Percentiles rank a stretch among this genome's conserved stretches.
These are phyloP conservation scores for Protaetia brevitarsis DNA, from an alignment of 1,140 invertebrate genomes.

Conservation along the genomic window DNA sequence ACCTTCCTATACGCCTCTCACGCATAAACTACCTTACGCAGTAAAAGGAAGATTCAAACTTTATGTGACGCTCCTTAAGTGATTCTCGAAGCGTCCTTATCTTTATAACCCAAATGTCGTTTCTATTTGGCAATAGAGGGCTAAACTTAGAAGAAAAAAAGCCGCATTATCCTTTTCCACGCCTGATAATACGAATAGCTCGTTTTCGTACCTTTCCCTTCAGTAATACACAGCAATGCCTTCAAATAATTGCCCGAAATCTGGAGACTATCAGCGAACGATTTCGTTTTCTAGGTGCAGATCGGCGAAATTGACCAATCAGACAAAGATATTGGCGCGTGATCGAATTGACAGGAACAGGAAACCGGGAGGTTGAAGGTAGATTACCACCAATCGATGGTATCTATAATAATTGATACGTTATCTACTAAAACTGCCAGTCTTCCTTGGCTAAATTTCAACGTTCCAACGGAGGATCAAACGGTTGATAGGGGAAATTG, in stretches of 20 bases:
- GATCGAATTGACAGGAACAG: neutral
- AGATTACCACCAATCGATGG: neutral
- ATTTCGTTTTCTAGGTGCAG: neutral
- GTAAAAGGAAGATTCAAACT: neutral
- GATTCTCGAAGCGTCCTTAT: neutral
- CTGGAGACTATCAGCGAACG: neutral
- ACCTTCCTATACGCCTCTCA: neutral
- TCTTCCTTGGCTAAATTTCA: neutral
- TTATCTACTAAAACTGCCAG: conserved; percentile 3
- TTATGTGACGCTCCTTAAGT: neutral
- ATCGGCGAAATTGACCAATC: neutral
- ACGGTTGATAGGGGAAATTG: neutral
- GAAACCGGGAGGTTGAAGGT: neutral
- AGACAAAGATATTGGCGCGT: neutral
- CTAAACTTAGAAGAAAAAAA: neutral
- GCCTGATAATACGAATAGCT: neutral
- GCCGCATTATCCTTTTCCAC: neutral
- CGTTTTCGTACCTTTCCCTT: neutral
- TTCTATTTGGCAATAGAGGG: neutral
- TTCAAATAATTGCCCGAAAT: neutral
- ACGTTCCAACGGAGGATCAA: neutral
- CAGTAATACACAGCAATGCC: neutral
- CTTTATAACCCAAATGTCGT: neutral
- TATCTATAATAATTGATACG: conserved; percentile 8
- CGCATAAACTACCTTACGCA: neutral